Evolutionary conservation across 2,113 vertebrate species (phyloP).

Genomic region (Oryzias curvinotus): DNA sequence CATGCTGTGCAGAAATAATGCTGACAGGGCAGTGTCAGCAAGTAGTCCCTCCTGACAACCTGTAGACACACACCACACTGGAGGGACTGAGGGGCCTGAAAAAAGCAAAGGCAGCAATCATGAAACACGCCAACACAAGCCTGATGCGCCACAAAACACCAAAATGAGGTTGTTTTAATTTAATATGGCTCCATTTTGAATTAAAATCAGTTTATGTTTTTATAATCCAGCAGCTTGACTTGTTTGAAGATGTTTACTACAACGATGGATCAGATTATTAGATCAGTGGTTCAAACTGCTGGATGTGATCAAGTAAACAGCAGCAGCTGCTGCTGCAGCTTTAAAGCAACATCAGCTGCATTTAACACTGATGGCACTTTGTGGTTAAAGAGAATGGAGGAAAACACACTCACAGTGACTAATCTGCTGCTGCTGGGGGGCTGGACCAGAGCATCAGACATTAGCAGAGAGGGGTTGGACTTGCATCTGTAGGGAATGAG

Average conservation of each 20-base stretch:
- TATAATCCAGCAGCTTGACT: not conserved
- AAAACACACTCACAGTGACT: slow-evolving; percentile 75
- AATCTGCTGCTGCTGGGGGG: slow-evolving; percentile 88
- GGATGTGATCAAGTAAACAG: not conserved
- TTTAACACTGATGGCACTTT: not conserved
- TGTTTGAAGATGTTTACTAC: not conserved
- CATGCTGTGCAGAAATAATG: slow-evolving; percentile 98
- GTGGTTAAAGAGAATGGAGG: not conserved
- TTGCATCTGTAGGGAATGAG: slow-evolving; percentile 82
- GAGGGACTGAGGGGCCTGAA: slow-evolving; percentile 81
- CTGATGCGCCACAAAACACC: not conserved
- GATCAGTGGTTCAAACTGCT: not conserved
- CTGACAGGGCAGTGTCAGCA: slow-evolving; percentile 93
- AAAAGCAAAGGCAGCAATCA: slow-evolving; percentile 13
- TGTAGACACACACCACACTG: slow-evolving; percentile 99
- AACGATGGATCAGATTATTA: not conserved
- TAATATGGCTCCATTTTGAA: too few species aligned
- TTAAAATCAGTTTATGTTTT: not conserved
- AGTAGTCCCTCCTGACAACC: slow-evolving; percentile 91
- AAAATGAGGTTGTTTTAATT: too few species aligned
- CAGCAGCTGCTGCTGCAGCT: not conserved
- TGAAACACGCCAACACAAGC: not conserved
- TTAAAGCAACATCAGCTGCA: not conserved
- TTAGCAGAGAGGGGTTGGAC: slow-evolving; percentile 91
- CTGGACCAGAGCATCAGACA: slow-evolving; percentile 93